Base-by-base conservation (phyloP, 2,797 vertebrate genomes). In the Pyrocephalus nanus region DNA sequence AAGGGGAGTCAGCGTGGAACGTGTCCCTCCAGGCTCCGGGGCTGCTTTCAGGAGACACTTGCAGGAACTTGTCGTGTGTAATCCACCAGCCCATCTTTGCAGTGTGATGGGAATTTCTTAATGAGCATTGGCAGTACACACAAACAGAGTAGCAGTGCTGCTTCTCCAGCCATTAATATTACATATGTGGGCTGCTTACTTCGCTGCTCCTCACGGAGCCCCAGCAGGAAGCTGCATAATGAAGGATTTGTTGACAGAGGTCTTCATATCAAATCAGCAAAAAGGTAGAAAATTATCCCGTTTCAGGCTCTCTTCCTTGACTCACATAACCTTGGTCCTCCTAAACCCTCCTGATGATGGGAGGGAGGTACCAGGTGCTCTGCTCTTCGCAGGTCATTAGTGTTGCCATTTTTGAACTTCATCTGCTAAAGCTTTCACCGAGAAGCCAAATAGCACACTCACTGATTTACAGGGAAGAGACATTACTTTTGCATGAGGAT, bases 151-250 rank as follows among this genome's bases (percentile, higher is more conserved):
- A 58, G 88, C 81, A 18, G 73, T 17, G 77, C 74, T 80, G 86
- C 86, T 78, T 22, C 90, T 80, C 84, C 79, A 76, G 64, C 76
- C 95, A 97, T 97, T 85, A 95, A 95, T 90, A 92, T 91, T 95
- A 16, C 94, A 95, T 90, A 25, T 0, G 2, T 62, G 71, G 89
- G 85, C 86, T 91, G 89, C 76, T 88, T 80, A 21, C 86, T 93
- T 92, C 45, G 79, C 82, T 90, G 76, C 1, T 87, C 85, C 84
- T 82, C 57, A 16, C 29, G 8, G 66, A 86, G 82, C 72, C 0
- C 1, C 70, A 62, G 92, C 69, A 66, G 88, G 82, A 79, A 94
- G 80, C 40, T 94, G 92, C 86, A 83, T 82, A 93, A 95, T 71
- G 92, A 95, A 96, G 92, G 75, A 15, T 45, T 89, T 89, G 70